A percentile compares a stretch with the other conserved stretches of the same genome.
These are phyloP conservation scores for Drosophila falleni DNA, from an alignment of 2,888 invertebrate species.

Conservation along the genomic window DNA sequence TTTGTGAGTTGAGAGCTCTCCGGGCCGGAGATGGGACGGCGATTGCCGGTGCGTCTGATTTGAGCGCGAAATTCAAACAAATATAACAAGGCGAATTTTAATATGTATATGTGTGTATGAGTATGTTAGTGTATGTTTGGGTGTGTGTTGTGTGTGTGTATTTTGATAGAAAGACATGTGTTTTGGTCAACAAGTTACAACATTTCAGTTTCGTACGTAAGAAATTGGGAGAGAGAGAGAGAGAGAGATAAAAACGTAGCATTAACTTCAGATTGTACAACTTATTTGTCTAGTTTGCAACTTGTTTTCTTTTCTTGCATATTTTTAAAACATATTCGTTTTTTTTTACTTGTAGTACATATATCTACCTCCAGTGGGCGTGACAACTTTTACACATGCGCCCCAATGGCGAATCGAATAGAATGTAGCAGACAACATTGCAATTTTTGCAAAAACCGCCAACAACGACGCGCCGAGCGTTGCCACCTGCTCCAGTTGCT, in stretches of 20 bases:
- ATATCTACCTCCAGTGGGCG: slow-evolving; percentile 92
- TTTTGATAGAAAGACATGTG: slow-evolving; percentile 7
- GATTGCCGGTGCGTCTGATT: slow-evolving; percentile 91
- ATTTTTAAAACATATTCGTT: slow-evolving; percentile 15
- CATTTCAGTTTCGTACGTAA: slow-evolving; percentile 25
- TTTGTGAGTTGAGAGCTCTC: slow-evolving; percentile 76
- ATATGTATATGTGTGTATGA: slow-evolving; percentile 8
- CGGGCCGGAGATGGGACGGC: slow-evolving; percentile 92
- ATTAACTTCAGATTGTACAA: slow-evolving; percentile 56
- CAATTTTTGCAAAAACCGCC: slow-evolving; percentile 86
- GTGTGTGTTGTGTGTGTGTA: neutral
- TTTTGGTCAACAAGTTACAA: slow-evolving; percentile 32
- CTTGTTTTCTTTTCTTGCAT: slow-evolving; percentile 13
- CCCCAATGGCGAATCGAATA: slow-evolving; percentile 91
- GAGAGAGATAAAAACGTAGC: slow-evolving; percentile 65
- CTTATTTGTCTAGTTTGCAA: slow-evolving; percentile 17
- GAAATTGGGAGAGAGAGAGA: slow-evolving; percentile 35
- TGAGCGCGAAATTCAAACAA: neutral
- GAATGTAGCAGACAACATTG: slow-evolving; percentile 91
- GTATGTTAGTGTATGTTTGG: neutral
- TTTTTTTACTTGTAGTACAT: slow-evolving; percentile 6
- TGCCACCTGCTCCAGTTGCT: slow-evolving; percentile 25
- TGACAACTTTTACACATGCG: slow-evolving; percentile 93
- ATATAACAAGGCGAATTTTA: neutral
- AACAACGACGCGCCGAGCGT: slow-evolving; percentile 52